Base-by-base conservation (phyloP, 1,140 invertebrate species). In the Leptinotarsa undecemlineata region DNA sequence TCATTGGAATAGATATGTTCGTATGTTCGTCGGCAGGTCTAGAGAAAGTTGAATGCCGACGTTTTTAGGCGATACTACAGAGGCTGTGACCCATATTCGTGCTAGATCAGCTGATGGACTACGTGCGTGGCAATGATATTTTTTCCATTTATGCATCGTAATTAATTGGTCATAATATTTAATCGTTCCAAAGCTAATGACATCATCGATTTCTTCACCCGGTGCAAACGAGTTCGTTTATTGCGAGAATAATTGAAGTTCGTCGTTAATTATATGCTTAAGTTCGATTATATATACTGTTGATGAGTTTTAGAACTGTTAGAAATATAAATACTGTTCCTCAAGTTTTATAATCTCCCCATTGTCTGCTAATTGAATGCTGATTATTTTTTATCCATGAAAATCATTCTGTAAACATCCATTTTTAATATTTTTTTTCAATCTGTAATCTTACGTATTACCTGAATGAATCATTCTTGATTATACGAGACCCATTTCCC, bases 41-140 rank as follows among this genome's bases (percentile, higher is more conserved):
- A 57, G 51, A 57, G 51, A 57, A 57, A 57, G 51, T 57, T 57
- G n/a, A 57, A 57, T 57, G 51, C 51, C 51, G 17, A 57, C 51
- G 51, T 57, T 57, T 57, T 57, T 57, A n/a, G 17, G 51, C n/a
- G 51, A 57, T 19, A 19, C 15, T 14, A 57, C 17, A 17, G 51
- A 57, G 51, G 51, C 51, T 57, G 51, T 19, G 51, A 57, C 51
- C 51, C 51, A 57, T 57, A 57, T 57, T 57, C 51, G 51, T 57
- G 51, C 51, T 57, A 57, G 51, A 42, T 57, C 51, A 57, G n/a
- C 51, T 57, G 51, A 57, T 57, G 51, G 51, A n/a, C 15, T 57
- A 57, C 51, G 15, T 57, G 14, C 51, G n/a, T 57, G 51, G 51
- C 51, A 57, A 57, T 57, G 51, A 57, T 57, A 17, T 57, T 57